A percentile compares a stretch with the other conserved stretches of the same genome.
These are phyloP conservation scores for Trachythela sp. DNA, from an alignment of 64 coral and sea anemone genomes.

Conservation along the genomic window DNA sequence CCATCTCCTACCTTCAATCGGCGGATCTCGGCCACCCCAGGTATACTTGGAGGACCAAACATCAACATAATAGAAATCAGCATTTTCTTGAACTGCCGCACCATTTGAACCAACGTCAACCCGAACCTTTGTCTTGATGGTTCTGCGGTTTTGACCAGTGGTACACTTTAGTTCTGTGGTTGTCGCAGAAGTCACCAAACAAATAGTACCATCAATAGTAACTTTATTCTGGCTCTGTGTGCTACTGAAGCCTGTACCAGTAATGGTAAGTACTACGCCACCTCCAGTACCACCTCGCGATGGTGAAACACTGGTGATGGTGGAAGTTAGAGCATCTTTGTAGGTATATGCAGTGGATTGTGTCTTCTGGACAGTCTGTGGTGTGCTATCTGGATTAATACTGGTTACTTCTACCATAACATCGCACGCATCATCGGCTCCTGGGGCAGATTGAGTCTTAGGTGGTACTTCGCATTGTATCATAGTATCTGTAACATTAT, in stretches of 20 bases:
- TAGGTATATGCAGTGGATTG: slow-evolving; percentile 35
- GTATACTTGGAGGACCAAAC: slow-evolving; percentile 64
- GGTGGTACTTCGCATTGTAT: slow-evolving; percentile 58
- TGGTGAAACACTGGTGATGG: slow-evolving; percentile 48
- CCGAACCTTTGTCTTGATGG: slow-evolving; percentile 39
- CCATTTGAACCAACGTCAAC: slow-evolving; percentile 49
- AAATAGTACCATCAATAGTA: slow-evolving; percentile 42
- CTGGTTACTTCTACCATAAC: background rate
- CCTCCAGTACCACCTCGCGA: slow-evolving; percentile 64
- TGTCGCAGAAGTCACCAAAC: slow-evolving; percentile 45
- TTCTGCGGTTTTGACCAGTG: slow-evolving; percentile 47
- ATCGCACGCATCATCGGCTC: slow-evolving; percentile 22
- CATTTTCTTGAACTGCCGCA: slow-evolving; percentile 46
- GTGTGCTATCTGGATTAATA: background rate
- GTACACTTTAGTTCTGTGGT: slow-evolving; percentile 49
- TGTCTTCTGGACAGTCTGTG: background rate
- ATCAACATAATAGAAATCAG: slow-evolving; percentile 69
- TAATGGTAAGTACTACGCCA: slow-evolving; percentile 46
- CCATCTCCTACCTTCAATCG: too few species aligned
- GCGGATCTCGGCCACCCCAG: slow-evolving; percentile 59
- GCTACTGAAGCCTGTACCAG: slow-evolving; percentile 56
- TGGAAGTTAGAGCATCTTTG: slow-evolving; percentile 50
- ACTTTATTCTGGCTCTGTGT: slow-evolving; percentile 42
- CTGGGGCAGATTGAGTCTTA: slow-evolving; percentile 12
- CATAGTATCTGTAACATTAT: slow-evolving; percentile 9